Percentiles rank a stretch among this genome's conserved stretches.
These are phyloP conservation scores for Bradysia coprophila DNA, from an alignment of 1,140 invertebrate species.

Conservation along the genomic window DNA sequence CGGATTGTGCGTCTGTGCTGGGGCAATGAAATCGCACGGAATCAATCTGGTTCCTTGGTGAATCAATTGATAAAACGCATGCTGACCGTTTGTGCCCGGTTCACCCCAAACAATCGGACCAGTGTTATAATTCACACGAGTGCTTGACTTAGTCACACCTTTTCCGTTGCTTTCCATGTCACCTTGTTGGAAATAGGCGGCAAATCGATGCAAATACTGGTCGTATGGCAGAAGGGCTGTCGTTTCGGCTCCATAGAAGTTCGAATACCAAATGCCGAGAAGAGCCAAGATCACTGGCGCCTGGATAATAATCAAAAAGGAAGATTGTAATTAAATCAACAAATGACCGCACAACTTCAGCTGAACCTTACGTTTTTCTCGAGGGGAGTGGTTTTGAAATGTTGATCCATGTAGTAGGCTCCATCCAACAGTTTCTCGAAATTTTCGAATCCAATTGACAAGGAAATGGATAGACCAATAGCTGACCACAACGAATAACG, in stretches of 20 bases:
- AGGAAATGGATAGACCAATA: constrained; percentile 89
- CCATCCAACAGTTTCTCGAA: constrained; percentile 85
- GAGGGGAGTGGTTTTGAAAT: constrained; percentile 76
- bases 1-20: constrained; percentile 84
- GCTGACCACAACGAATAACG: constrained; percentile 97
- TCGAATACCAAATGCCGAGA: constrained; percentile 91
- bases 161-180: constrained; percentile 99
- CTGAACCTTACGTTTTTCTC: constrained; percentile 80
- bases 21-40: constrained; percentile 94
- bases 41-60: constrained; percentile 70
- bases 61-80: constrained; percentile 94
- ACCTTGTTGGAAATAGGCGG: constrained; percentile 99
- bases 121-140: constrained; percentile 60
- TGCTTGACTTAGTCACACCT: constrained; percentile 65
- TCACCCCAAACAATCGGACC: constrained; percentile 94
- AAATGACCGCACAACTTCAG: too few species aligned
- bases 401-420: constrained; percentile 86
- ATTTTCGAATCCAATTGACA: constrained; percentile 90
- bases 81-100: constrained; percentile 98
- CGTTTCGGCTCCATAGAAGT: constrained; percentile 90
- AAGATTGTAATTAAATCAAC: neutral
- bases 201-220: constrained; percentile 95
- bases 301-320: constrained; percentile 33
- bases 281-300: constrained; percentile 86
- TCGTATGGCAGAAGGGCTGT: constrained; percentile 95